Conservation (phyloP, 2,113 vertebrate species). For the Procavia capensis region DNA sequence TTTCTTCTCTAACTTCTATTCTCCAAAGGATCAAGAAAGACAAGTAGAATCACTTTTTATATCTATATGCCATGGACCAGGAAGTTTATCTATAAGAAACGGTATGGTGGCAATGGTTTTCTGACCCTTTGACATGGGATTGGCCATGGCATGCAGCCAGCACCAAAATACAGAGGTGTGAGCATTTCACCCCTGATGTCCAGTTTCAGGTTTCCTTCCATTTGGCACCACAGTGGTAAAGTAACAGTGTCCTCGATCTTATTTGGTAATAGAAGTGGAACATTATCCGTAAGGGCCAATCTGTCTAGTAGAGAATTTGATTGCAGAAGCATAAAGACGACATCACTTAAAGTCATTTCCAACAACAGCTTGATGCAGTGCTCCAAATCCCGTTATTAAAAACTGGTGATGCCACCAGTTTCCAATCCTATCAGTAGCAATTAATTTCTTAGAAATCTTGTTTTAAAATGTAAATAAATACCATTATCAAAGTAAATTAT, state of each 20-base stretch:
- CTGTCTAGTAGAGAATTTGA: background rate
- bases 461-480: conserved; percentile 39
- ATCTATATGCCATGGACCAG: background rate
- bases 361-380: background rate
- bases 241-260: background rate
- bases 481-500: conserved; percentile 36
- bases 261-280: conserved; percentile 1
- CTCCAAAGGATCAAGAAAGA: conserved; percentile 32
- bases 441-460: background rate
- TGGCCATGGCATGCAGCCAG: background rate
- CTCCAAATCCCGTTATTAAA: too few species aligned
- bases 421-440: background rate
- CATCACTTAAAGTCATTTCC: background rate
- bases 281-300: background rate
- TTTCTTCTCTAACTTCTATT: conserved; percentile 37
- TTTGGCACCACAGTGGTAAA: background rate
- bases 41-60: conserved; percentile 20
- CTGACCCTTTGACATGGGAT: background rate
- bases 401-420: too few species aligned
- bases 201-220: background rate
- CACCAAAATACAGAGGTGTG: background rate
- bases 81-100: background rate
- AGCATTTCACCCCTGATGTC: background rate
- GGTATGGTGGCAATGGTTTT: background rate
- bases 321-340: background rate